phyloP scores from a whole-genome alignment of 1,140 invertebrate species.

The Procambarus clarkii region DNA sequence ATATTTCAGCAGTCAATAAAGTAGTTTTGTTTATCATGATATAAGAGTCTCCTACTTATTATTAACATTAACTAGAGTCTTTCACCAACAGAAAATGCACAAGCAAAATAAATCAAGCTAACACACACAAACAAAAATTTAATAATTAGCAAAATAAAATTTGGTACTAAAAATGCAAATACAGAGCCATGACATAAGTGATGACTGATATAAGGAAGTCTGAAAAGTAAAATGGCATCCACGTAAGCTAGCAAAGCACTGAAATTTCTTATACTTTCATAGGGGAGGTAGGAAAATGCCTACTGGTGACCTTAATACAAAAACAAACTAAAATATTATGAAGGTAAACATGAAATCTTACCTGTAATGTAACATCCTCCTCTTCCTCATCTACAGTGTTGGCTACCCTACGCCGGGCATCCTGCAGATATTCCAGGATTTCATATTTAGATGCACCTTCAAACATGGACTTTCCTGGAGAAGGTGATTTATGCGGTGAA shows the following conservation, averaged over 20 bases:
- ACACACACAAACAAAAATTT: no score
- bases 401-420: constrained; percentile 84
- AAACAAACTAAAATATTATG: not conserved
- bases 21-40: not conserved
- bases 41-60: not conserved
- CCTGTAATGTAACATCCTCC: constrained; percentile 72
- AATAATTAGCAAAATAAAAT: no score
- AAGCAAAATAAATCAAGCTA: not conserved
- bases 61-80: not conserved
- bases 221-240: no score
- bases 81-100: not conserved
- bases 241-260: no score
- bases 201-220: no score
- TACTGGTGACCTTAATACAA: no score
- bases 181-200: no score
- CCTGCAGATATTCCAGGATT: constrained; percentile 90
- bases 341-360: not conserved
- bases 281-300: no score
- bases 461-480: constrained; percentile 82
- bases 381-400: constrained; percentile 76
- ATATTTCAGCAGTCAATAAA: no score
- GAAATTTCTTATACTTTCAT: no score
- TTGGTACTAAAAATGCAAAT: no score
- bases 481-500: constrained; percentile 66
- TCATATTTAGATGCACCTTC: constrained; percentile 91